Conservation (phyloP, 2,113 vertebrate genomes). For the Sorex fumeus region DNA sequence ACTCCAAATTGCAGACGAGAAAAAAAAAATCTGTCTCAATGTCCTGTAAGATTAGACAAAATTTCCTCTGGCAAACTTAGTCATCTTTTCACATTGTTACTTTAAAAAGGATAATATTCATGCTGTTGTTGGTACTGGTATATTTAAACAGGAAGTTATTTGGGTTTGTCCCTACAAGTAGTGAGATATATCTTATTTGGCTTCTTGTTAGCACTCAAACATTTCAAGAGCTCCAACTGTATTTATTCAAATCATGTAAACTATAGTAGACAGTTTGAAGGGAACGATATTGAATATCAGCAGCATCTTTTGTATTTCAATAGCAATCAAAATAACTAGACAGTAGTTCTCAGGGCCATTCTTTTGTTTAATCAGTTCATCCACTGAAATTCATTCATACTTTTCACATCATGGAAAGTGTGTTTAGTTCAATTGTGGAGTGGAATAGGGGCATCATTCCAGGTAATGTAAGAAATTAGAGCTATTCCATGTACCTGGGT, state of each 20-base stretch:
- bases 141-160: slow-evolving; percentile 65
- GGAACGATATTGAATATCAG: slow-evolving; percentile 32
- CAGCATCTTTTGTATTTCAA: background rate
- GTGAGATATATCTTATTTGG: slow-evolving; percentile 71
- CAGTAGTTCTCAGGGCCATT: background rate
- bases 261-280: slow-evolving; percentile 67
- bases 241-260: slow-evolving; percentile 81
- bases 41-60: background rate
- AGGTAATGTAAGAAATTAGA: background rate
- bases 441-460: slow-evolving; percentile 12
- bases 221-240: slow-evolving; percentile 75
- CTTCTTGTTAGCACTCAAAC: slow-evolving; percentile 85
- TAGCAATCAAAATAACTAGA: background rate
- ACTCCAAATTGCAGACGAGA: background rate
- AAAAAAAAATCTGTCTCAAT: background rate
- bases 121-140: slow-evolving; percentile 45
- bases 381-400: background rate
- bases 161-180: slow-evolving; percentile 49
- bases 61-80: background rate
- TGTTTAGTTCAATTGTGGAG: background rate
- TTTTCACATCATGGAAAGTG: slow-evolving; percentile 26
- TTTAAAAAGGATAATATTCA: slow-evolving; percentile 54
- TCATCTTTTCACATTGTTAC: background rate
- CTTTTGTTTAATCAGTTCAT: slow-evolving; percentile 56
- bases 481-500: background rate